Base-by-base conservation (phyloP, 1,140 invertebrate genomes). In the Philopotamus ludificatus region DNA sequence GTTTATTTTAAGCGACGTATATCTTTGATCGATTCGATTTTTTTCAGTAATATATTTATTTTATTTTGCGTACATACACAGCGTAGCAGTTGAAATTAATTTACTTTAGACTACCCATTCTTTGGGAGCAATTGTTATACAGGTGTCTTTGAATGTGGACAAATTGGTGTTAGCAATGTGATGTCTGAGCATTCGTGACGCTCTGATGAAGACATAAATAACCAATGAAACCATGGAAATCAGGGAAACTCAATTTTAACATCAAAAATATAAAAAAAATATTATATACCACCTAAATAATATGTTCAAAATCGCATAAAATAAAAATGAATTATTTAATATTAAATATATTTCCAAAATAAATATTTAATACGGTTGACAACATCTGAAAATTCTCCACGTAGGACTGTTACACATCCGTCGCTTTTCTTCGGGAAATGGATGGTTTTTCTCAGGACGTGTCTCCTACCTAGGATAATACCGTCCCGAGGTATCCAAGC, bases 181-280 rank as follows among this genome's bases (percentile, higher is more conserved):
- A 60, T 47, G 57, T 60, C 42, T 41, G 57, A 41, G 47, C 57
- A 60, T 60, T 60, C 41, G 57, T 39, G 57, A 60, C 42, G 18
- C 57, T 16, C 21, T 60, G 57, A 60, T 60, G 57, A 60, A 60
- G 41, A 60, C 57, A 60, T 60, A 60, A 60, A 60, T 60, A 60
- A 60, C 57, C 7, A 34, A 59, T 34, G 55, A 60, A 60, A 60
- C 21, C 44, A 7, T 28, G 42, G 16, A 39, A 21, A 16, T 23
- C 57, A 47, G 57, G 23, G 57, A 2, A 3, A 23, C 15, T 60
- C 57, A 60, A 60, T 26, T 23, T 15, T 47, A n/a, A n/a, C n/a
- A n/a, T n/a, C 15, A 50, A 50, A 50, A 50, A 20, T n/a, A n/a
- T n/a, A n/a, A n/a, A n/a, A n/a, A n/a, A n/a, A n/a, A n/a, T n/a